Evolutionary conservation across 64 coral and sea anemone genomes (phyloP).

Genomic region (Actinia equina): DNA sequence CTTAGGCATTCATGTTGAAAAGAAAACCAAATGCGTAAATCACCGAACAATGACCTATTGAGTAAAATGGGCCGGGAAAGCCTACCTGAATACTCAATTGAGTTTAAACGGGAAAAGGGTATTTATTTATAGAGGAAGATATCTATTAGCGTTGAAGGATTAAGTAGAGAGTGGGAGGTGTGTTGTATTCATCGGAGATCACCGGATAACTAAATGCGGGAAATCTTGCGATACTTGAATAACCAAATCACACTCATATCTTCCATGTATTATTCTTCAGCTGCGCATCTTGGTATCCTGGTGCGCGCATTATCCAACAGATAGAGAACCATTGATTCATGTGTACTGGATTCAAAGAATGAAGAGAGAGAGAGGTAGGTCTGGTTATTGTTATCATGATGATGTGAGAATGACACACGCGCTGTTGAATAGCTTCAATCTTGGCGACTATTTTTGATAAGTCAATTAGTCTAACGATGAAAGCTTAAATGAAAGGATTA

Average conservation of each 20-base stretch:
- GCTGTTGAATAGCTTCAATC: constrained; percentile 29
- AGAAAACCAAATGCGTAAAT: background rate
- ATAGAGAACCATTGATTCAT: background rate
- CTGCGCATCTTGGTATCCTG: background rate
- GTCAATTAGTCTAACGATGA: constrained; percentile 25
- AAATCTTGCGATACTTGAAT: no score
- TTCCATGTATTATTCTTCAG: no score
- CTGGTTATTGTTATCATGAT: background rate
- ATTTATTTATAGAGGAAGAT: background rate
- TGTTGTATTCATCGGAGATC: background rate
- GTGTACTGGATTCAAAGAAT: background rate
- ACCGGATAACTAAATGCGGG: background rate
- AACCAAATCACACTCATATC: no score
- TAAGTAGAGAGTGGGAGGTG: background rate
- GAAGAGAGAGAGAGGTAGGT: background rate
- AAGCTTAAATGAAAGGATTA: background rate
- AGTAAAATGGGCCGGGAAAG: background rate
- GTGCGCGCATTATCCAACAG: background rate
- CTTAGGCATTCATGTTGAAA: background rate
- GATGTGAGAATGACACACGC: constrained; percentile 24
- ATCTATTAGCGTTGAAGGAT: background rate
- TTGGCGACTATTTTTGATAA: constrained; percentile 3
- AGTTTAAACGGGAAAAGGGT: background rate
- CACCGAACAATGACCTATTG: background rate
- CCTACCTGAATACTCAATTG: background rate